Conservation (phyloP, 2,113 vertebrate genomes). For the Clarias batrachus region DNA sequence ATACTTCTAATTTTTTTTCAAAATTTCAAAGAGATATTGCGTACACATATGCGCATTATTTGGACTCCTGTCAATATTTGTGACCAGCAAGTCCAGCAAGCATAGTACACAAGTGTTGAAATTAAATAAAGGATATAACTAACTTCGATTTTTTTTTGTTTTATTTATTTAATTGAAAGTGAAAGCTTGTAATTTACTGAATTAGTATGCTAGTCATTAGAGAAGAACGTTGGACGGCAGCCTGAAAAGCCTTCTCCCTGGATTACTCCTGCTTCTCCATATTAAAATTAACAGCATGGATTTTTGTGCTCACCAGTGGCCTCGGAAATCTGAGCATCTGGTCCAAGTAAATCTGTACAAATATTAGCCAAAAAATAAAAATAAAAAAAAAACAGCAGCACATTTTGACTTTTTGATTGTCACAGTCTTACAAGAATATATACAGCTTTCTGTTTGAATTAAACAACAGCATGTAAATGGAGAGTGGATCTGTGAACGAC, state of each 20-base stretch:
- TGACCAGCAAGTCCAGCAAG: background rate
- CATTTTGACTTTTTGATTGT: background rate
- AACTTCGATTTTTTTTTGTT: background rate
- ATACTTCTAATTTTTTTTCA: background rate
- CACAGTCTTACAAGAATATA: background rate
- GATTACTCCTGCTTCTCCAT: background rate
- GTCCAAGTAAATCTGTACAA: background rate
- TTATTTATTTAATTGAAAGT: background rate
- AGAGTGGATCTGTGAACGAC: background rate
- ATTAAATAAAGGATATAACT: background rate
- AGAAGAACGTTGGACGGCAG: background rate
- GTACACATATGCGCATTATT: background rate
- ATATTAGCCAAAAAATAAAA: background rate
- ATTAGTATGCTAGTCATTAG: background rate
- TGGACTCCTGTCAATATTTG: background rate
- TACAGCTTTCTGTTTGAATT: constrained; percentile 10
- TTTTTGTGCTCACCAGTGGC: constrained; percentile 1
- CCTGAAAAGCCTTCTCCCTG: background rate
- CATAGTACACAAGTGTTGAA: background rate
- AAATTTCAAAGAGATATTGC: background rate
- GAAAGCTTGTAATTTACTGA: background rate
- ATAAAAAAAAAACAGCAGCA: background rate
- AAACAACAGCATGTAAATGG: background rate
- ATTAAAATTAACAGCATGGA: background rate
- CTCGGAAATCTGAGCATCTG: constrained; percentile 13